A percentile compares a stretch with the other conserved stretches of the same genome.
These are phyloP conservation scores for Hipposideros armiger DNA, from an alignment of 2,113 vertebrate species.

Conservation along the genomic window DNA sequence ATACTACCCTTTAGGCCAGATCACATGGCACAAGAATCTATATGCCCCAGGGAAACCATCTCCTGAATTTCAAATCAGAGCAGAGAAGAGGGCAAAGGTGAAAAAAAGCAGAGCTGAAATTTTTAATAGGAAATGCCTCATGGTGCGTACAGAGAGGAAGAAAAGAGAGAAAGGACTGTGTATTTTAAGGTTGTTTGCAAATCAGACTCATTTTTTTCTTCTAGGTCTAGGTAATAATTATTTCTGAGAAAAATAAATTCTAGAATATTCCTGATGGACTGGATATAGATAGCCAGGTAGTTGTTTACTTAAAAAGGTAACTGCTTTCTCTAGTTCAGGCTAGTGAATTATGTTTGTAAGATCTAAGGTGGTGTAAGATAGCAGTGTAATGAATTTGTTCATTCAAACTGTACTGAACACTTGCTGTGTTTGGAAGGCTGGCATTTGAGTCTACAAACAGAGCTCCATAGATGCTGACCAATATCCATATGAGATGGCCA, in stretches of 20 bases:
- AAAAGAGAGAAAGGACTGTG: neutral
- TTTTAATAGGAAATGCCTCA: slow-evolving; percentile 74
- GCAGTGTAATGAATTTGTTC: neutral
- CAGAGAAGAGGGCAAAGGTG: slow-evolving; percentile 68
- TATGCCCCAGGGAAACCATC: slow-evolving; percentile 58
- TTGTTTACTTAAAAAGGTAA: neutral
- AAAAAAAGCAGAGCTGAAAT: slow-evolving; percentile 69
- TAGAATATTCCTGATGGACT: slow-evolving; percentile 39
- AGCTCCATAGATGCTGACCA: neutral
- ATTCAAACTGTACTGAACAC: neutral
- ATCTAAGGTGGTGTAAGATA: neutral
- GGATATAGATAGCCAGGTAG: neutral
- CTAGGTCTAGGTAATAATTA: neutral
- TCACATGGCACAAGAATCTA: slow-evolving; percentile 61
- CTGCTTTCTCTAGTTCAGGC: neutral
- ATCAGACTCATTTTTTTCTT: slow-evolving; percentile 60
- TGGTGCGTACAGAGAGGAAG: neutral
- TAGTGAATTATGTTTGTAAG: neutral
- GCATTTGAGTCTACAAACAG: neutral
- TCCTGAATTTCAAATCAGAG: slow-evolving; percentile 78
- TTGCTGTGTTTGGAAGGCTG: neutral
- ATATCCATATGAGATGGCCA: neutral
- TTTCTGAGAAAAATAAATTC: slow-evolving; percentile 54
- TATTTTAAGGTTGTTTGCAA: slow-evolving; percentile 66
- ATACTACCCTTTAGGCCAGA: slow-evolving; percentile 68